phyloP scores from a whole-genome alignment of 2,113 vertebrate species.

The Seriola dumerili region DNA sequence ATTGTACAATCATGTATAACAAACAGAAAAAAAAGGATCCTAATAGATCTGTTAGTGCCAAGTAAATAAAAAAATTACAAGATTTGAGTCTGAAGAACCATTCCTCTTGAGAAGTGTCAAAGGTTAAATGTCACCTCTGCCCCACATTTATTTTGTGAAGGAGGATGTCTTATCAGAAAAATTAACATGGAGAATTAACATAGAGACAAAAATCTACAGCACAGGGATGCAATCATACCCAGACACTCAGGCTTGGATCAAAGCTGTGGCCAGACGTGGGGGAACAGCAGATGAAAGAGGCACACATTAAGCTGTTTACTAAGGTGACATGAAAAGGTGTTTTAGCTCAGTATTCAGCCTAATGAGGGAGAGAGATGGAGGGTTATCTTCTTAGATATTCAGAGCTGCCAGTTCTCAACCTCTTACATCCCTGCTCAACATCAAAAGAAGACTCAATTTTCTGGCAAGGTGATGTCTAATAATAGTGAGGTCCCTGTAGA shows the following conservation, averaged over 20 bases:
- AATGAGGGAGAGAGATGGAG: constrained; percentile 85
- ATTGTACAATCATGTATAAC: neutral
- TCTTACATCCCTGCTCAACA: constrained; percentile 83
- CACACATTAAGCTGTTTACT: constrained; percentile 87
- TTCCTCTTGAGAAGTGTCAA: constrained; percentile 25
- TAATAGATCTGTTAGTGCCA: neutral
- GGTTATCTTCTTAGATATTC: constrained; percentile 87
- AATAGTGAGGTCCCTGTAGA: constrained; percentile 59
- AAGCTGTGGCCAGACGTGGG: constrained; percentile 83
- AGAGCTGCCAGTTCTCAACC: constrained; percentile 80
- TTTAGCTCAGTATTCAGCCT: constrained; percentile 87
- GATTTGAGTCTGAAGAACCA: neutral
- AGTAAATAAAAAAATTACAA: neutral
- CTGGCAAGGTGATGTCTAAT: constrained; percentile 82
- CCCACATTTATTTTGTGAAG: constrained; percentile 51
- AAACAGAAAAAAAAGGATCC: neutral
- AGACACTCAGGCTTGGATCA: constrained; percentile 86
- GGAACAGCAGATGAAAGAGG: constrained; percentile 90
- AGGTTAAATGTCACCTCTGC: constrained; percentile 50
- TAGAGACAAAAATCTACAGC: constrained; percentile 88
- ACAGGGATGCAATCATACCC: constrained; percentile 87
- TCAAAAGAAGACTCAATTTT: constrained; percentile 85
- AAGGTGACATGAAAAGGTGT: constrained; percentile 91
- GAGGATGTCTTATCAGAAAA: constrained; percentile 75
- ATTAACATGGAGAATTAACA: constrained; percentile 78